Evolutionary conservation across 2,888 invertebrate species (phyloP).

Genomic region (Xanthia togata): DNA sequence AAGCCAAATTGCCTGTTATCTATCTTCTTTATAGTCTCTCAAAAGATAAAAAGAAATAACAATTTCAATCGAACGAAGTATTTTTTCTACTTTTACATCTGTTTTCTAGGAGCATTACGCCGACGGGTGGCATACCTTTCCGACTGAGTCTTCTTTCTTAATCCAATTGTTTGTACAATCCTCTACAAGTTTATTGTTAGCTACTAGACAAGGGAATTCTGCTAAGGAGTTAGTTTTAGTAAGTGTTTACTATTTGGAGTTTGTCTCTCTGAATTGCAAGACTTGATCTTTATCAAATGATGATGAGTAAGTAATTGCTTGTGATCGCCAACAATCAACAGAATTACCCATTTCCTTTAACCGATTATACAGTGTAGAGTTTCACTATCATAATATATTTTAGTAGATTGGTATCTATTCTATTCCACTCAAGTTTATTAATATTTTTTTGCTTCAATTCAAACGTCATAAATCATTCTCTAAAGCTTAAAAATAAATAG

Average conservation of each 20-base stretch:
- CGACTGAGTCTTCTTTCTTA: conserved; percentile 45
- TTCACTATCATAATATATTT: conserved; percentile 6
- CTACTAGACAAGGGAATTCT: conserved; percentile 34
- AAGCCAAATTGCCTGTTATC: conserved; percentile 12
- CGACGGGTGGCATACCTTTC: conserved; percentile 25
- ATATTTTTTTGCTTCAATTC: neutral
- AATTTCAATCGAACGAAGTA: conserved; percentile 29
- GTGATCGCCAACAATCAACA: conserved; percentile 28
- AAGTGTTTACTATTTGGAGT: conserved; percentile 10
- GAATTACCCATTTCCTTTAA: conserved; percentile 34
- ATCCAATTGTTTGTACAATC: conserved; percentile 53
- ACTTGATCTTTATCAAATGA: conserved; percentile 36
- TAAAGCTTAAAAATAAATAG: conserved; percentile 26
- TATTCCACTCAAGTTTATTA: conserved; percentile 2
- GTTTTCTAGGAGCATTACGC: conserved; percentile 26
- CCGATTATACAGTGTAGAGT: conserved; percentile 26
- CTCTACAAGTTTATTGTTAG: conserved; percentile 48
- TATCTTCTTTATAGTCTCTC: neutral
- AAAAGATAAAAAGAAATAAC: conserved; percentile 33
- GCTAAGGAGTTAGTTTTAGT: conserved; percentile 27
- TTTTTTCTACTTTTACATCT: conserved; percentile 33
- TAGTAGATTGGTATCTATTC: neutral
- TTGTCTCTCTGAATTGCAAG: conserved; percentile 7
- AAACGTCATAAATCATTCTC: conserved; percentile 23
- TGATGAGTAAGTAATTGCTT: conserved; percentile 35